phyloP scores from a whole-genome alignment of 2,797 vertebrate genomes.

The Bovichtus diacanthus region DNA sequence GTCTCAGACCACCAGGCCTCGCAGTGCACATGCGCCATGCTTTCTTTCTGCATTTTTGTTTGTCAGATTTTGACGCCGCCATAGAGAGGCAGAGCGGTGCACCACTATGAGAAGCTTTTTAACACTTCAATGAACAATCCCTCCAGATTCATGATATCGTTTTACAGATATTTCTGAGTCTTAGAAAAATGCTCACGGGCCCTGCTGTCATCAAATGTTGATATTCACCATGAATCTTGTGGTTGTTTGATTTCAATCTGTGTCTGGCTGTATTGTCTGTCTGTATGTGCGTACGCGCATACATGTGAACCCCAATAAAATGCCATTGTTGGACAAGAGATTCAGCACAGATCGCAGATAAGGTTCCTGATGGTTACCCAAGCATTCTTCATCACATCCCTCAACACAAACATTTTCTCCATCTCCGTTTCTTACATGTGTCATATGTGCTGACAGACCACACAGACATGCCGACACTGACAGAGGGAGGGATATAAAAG shows the following conservation, averaged over 20 bases:
- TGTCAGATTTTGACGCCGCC: constrained; percentile 37
- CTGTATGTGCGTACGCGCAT: neutral
- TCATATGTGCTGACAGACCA: constrained; percentile 9
- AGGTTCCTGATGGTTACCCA: constrained; percentile 35
- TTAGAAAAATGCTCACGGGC: constrained; percentile 36
- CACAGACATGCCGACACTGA: constrained; percentile 1
- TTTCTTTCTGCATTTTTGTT: constrained; percentile 19
- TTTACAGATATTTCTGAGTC: constrained; percentile 52
- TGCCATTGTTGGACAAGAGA: constrained; percentile 17
- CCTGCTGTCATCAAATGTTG: constrained; percentile 49
- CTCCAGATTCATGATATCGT: constrained; percentile 47
- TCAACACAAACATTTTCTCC: neutral
- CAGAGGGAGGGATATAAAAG: constrained; percentile 28
- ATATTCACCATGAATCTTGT: constrained; percentile 41
- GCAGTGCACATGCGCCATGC: constrained; percentile 12
- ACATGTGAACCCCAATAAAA: neutral
- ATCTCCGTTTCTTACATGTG: neutral
- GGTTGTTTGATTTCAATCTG: constrained; percentile 50
- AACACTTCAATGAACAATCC: constrained; percentile 56
- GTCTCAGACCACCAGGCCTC: constrained; percentile 28
- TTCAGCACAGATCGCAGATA: constrained; percentile 20
- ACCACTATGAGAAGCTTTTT: constrained; percentile 35
- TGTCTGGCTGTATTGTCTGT: constrained; percentile 17
- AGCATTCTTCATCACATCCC: neutral
- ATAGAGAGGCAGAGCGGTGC: constrained; percentile 26